phyloP scores from a whole-genome alignment of 1,140 invertebrate genomes.

The Drosophila arawakana region DNA sequence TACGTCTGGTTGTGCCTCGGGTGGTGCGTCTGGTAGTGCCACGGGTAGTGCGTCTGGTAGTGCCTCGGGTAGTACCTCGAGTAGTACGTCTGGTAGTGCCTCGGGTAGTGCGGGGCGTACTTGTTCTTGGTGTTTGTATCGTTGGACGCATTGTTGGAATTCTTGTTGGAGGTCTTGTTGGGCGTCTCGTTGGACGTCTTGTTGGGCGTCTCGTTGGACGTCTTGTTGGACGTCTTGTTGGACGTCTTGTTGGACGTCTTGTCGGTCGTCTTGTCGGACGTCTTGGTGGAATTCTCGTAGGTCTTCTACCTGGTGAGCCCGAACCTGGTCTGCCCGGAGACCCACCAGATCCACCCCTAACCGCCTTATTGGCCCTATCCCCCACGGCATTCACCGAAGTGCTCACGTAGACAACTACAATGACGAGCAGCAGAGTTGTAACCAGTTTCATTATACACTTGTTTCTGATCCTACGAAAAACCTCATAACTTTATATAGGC shows the following conservation, averaged over 20 bases:
- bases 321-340: too few relatives aligned
- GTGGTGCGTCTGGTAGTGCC: background rate
- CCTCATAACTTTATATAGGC: background rate
- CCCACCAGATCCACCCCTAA: too few relatives aligned
- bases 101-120: background rate
- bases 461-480: background rate
- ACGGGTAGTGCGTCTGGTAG: too few relatives aligned
- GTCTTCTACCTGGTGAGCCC: too few relatives aligned
- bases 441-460: conserved; percentile 7
- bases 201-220: background rate
- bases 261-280: too few relatives aligned
- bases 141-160: too few relatives aligned
- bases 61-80: background rate
- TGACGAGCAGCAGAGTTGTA: background rate
- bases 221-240: background rate
- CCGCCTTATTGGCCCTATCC: too few relatives aligned
- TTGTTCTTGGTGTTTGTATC: too few relatives aligned
- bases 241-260: background rate
- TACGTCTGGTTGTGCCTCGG: background rate
- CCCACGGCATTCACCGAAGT: background rate
- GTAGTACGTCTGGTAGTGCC: background rate
- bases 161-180: background rate
- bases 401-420: conserved; percentile 1
- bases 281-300: background rate
- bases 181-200: background rate